These are phyloP conservation scores for Paracentrotus lividus DNA, from an alignment of 53 echinoderm and acorn worm genomes.

Conservation along the genomic window DNA sequence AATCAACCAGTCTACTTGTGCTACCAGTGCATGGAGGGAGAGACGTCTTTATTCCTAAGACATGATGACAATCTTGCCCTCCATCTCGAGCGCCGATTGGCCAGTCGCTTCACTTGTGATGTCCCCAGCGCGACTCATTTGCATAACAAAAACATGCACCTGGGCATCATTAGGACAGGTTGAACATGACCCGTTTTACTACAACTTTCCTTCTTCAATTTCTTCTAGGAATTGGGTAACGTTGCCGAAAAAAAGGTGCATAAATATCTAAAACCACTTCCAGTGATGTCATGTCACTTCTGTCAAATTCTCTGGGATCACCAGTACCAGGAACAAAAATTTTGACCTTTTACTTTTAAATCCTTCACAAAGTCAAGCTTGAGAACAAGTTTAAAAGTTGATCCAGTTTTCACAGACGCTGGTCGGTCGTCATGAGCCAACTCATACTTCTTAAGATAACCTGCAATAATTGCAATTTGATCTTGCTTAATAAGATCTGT, in stretches of 20 bases:
- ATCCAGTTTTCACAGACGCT: too few species aligned
- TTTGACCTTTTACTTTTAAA: background rate
- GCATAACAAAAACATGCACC: conserved; percentile 69
- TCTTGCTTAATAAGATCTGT: too few species aligned
- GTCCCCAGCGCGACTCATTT: conserved; percentile 42
- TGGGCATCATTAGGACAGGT: conserved; percentile 56
- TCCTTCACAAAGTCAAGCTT: too few species aligned
- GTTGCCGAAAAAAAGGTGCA: background rate
- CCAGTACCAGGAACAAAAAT: background rate
- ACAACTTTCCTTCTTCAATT: too few species aligned
- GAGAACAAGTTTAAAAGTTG: too few species aligned
- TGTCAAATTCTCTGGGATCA: background rate
- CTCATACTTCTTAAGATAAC: too few species aligned
- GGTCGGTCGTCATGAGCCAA: too few species aligned
- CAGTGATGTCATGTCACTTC: background rate
- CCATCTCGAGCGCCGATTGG: background rate
- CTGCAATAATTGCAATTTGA: too few species aligned
- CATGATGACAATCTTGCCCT: background rate
- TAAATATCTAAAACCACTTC: background rate
- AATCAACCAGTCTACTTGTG: background rate
- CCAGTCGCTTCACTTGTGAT: background rate
- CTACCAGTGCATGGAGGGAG: background rate
- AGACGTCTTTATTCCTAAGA: background rate
- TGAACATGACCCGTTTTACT: background rate
- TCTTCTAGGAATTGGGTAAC: conserved; percentile 6